phyloP scores from a whole-genome alignment of 1,140 invertebrate genomes.

The Hetaerina americana region DNA sequence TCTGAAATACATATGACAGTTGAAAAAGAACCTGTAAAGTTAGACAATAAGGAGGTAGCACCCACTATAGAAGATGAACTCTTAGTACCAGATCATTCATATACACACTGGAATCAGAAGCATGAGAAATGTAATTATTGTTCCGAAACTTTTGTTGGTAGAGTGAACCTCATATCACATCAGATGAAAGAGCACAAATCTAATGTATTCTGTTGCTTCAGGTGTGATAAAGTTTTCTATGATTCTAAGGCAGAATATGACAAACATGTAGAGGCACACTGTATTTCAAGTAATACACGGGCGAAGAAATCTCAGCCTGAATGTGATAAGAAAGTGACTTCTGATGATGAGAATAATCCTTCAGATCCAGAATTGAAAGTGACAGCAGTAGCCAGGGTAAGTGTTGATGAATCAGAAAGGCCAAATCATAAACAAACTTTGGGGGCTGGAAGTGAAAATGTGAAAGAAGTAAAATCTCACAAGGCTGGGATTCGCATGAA shows the following conservation, averaged over 20 bases:
- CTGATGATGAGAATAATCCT: not conserved
- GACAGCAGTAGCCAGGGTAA: not conserved
- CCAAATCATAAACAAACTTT: not conserved
- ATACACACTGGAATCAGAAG: not conserved
- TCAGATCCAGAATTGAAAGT: not conserved
- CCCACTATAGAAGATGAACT: no score
- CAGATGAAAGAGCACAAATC: not conserved
- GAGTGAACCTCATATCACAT: not conserved
- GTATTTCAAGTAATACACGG: not conserved
- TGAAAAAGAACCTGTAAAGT: not conserved
- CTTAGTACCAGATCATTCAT: not conserved
- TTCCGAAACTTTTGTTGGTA: not conserved
- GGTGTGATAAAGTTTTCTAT: not conserved
- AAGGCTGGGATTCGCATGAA: not conserved
- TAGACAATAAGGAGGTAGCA: no score
- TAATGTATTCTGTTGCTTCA: not conserved
- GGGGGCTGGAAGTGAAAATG: not conserved
- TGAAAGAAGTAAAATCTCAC: not conserved
- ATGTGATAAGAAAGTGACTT: not conserved
- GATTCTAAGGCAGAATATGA: not conserved
- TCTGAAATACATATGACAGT: not conserved
- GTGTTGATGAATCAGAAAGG: not conserved
- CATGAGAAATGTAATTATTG: not conserved
- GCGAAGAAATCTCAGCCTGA: not conserved
- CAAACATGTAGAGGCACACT: not conserved